phyloP scores from a whole-genome alignment of 1,140 invertebrate genomes.

The Bacillus rossius region DNA sequence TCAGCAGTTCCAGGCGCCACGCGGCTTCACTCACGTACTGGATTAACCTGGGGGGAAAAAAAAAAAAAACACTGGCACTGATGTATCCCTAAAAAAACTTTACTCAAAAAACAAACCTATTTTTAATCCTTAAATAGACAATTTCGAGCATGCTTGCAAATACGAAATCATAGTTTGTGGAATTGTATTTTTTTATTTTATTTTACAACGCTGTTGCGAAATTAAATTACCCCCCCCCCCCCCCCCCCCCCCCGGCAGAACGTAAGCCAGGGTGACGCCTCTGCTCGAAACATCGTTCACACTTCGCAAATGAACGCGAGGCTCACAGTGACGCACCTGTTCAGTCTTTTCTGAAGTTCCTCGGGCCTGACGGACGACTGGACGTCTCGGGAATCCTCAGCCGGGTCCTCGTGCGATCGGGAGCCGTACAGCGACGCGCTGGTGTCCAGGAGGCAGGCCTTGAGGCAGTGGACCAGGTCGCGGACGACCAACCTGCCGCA shows the following conservation, averaged over 20 bases:
- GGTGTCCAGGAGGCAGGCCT: conserved; percentile 6
- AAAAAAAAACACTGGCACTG: neutral
- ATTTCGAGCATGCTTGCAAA: too few relatives aligned
- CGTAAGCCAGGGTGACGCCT: too few relatives aligned
- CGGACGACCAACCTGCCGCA: conserved; percentile 1
- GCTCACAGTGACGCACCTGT: conserved; percentile 1
- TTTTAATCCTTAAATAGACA: neutral
- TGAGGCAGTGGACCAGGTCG: conserved; percentile 1
- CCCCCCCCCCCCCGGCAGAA: too few relatives aligned
- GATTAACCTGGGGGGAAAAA: neutral
- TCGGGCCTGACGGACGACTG: neutral
- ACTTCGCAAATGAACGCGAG: too few relatives aligned
- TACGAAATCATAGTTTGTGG: too few relatives aligned
- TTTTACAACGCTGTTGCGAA: too few relatives aligned
- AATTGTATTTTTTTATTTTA: too few relatives aligned
- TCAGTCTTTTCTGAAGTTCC: conserved; percentile 1
- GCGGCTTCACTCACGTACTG: conserved; percentile 9
- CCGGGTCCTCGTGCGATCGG: neutral
- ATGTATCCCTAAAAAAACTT: neutral
- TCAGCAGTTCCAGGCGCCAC: conserved; percentile 7
- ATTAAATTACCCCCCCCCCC: too few relatives aligned
- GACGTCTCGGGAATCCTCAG: neutral
- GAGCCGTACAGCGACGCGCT: conserved; percentile 5
- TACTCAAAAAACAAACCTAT: neutral
- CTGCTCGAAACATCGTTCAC: too few relatives aligned